These are phyloP conservation scores for Dermochelys coriacea DNA, from an alignment of 2,797 vertebrate genomes.

Conservation along the genomic window DNA sequence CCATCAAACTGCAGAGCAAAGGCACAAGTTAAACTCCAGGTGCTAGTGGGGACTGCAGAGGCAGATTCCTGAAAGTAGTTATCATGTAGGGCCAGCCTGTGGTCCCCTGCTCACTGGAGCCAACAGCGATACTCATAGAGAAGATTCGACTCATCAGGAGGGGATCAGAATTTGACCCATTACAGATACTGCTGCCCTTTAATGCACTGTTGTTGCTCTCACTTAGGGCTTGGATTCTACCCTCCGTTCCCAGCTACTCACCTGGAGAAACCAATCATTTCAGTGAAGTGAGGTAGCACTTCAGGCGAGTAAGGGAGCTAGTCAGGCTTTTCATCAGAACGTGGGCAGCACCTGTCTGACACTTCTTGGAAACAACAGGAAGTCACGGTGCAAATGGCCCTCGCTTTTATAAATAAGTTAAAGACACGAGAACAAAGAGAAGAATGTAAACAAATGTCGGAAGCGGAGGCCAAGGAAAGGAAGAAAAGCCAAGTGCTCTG, in stretches of 20 bases:
- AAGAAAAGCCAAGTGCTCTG: not conserved
- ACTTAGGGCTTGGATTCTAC: not conserved
- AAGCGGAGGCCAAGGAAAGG: not conserved
- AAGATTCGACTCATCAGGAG: not conserved
- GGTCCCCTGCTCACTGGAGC: not conserved
- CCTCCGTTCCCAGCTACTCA: not conserved
- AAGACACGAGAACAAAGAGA: not conserved
- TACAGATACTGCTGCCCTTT: not conserved
- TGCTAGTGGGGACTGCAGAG: not conserved
- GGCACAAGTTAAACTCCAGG: not conserved
- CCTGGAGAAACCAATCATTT: not conserved
- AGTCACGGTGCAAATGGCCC: not conserved
- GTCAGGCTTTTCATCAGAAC: not conserved
- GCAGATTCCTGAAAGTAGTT: not conserved
- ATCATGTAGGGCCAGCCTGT: not conserved
- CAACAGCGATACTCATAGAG: not conserved
- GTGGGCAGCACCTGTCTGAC: not conserved
- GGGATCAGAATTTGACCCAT: not conserved
- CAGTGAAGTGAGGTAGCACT: not conserved
- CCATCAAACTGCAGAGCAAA: not conserved
- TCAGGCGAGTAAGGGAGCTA: not conserved
- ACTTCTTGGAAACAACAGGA: not conserved
- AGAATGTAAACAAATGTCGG: not conserved
- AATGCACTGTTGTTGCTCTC: not conserved
- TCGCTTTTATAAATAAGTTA: not conserved